Evolutionary conservation across 2,113 vertebrate species (phyloP), one percentile per base, ranked within the genome.

Genomic region (Pluvialis apricaria): DNA sequence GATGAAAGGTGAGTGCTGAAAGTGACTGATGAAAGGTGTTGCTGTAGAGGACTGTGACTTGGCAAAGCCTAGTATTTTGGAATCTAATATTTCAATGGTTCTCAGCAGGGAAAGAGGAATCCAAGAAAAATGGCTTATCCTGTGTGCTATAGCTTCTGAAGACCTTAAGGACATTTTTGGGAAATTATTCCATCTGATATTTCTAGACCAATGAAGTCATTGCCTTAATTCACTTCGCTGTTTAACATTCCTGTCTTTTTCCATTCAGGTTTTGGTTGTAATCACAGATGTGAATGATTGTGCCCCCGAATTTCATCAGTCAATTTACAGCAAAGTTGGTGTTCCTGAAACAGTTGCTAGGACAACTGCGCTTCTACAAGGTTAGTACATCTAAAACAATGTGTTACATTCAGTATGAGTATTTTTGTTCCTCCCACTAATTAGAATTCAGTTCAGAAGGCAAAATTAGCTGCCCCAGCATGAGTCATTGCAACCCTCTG

Each of bases 221-320:
- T 73, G 21, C 68, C 31, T 86, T 65, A 51, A 58, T 72, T 86
- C 15, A 29, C 22, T 49, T 60, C 15, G 75, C 75, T 87, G 47
- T 76, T 92, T 94, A 96, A 95, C 47, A 15, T 75, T 90, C 15
- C 26, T 13, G 16, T 90, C 38, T 88, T 57, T 49, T 49, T 90
- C 54, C 78, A 40, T 95, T 84, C 94, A 99, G 98, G 98, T 99
- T 44, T 97, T 98, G 77, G 98, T 99, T 94, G 96, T 98, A 73
- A 99, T 99, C 86, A 98, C 97, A 38, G 98, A 99, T 71, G 98
- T 98, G 93, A 99, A 99, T 49, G 98, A 99, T 96, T 99, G 98
- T 49, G 97, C 98, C 62, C 98, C 98, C 1, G 98, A 99, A 97
- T 99, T 99, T 97, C 97, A 98, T 82, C 98, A 99, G 97, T 98